Evolutionary conservation across 1,140 invertebrate genomes (phyloP).

Genomic region (Halotydeus destructor): DNA sequence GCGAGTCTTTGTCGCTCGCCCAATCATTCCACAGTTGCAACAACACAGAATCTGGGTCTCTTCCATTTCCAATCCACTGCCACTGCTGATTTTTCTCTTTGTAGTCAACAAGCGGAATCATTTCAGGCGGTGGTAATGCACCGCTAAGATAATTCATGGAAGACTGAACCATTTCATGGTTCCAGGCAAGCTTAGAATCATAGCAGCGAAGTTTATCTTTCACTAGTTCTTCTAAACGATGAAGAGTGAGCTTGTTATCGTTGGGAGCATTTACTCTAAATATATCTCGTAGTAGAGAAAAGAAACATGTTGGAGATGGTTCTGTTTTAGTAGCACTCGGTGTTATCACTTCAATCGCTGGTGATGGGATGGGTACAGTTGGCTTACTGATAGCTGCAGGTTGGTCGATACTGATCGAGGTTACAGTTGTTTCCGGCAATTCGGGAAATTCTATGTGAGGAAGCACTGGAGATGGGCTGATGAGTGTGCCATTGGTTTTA

Average conservation of each 20-base stretch:
- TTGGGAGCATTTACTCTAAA: slow-evolving; percentile 3
- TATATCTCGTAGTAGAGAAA: slow-evolving; percentile 35
- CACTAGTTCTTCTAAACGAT: slow-evolving; percentile 10
- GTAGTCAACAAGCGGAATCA: slow-evolving; percentile 40
- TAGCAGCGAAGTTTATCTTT: slow-evolving; percentile 5
- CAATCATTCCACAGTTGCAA: slow-evolving; percentile 48
- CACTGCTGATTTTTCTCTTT: slow-evolving; percentile 46
- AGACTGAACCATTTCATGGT: slow-evolving; percentile 6
- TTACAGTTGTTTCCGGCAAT: not conserved
- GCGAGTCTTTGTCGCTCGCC: slow-evolving; percentile 36
- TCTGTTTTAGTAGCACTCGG: not conserved
- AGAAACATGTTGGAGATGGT: slow-evolving; percentile 34
- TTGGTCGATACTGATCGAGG: not conserved
- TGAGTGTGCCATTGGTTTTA: too few species aligned
- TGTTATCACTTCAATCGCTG: not conserved
- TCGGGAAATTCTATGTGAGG: not conserved
- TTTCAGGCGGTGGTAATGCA: slow-evolving; percentile 5
- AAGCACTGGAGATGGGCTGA: too few species aligned
- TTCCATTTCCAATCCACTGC: slow-evolving; percentile 71
- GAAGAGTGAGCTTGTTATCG: slow-evolving; percentile 5
- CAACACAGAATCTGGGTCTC: slow-evolving; percentile 63
- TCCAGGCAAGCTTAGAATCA: slow-evolving; percentile 3
- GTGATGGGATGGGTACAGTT: not conserved
- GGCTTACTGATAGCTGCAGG: not conserved
- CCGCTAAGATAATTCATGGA: slow-evolving; percentile 10